These are phyloP conservation scores for Nixonia krombeini DNA, from an alignment of 1,140 invertebrate species.

Conservation along the genomic window DNA sequence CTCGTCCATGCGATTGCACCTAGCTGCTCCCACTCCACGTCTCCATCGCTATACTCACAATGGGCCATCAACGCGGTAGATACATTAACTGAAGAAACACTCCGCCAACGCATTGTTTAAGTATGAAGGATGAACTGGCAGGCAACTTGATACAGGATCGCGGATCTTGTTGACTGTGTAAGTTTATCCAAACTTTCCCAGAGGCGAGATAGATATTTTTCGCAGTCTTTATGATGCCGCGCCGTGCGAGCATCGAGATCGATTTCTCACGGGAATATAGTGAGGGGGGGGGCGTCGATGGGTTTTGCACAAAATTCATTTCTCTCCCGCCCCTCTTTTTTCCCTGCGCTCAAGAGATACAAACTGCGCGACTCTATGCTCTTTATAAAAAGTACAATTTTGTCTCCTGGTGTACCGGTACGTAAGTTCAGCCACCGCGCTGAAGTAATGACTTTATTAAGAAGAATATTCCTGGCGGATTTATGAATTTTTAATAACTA, in stretches of 20 bases:
- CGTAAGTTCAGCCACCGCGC: slow-evolving; percentile 3
- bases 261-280: slow-evolving; percentile 41
- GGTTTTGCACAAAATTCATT: slow-evolving; percentile 33
- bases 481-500: too few species aligned
- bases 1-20: slow-evolving; percentile 7
- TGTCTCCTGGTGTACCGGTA: slow-evolving; percentile 22
- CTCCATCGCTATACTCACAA: slow-evolving; percentile 18
- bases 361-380: slow-evolving; percentile 29
- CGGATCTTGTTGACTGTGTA: slow-evolving; percentile 30
- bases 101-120: slow-evolving; percentile 20
- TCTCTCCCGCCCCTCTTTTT: slow-evolving; percentile 1
- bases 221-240: slow-evolving; percentile 33
- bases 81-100: slow-evolving; percentile 42
- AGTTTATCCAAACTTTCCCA: slow-evolving; percentile 43
- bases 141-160: slow-evolving; percentile 24
- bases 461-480: too few species aligned
- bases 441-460: neutral
- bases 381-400: slow-evolving; percentile 34
- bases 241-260: slow-evolving; percentile 21
- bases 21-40: too few species aligned
- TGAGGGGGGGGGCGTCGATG: slow-evolving; percentile 9
- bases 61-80: slow-evolving; percentile 24
- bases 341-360: slow-evolving; percentile 17
- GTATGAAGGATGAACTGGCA: slow-evolving; percentile 25
- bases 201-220: slow-evolving; percentile 40